Evolutionary conservation across 1,140 invertebrate species (phyloP).

Genomic region (Gonatopus flavifemur): DNA sequence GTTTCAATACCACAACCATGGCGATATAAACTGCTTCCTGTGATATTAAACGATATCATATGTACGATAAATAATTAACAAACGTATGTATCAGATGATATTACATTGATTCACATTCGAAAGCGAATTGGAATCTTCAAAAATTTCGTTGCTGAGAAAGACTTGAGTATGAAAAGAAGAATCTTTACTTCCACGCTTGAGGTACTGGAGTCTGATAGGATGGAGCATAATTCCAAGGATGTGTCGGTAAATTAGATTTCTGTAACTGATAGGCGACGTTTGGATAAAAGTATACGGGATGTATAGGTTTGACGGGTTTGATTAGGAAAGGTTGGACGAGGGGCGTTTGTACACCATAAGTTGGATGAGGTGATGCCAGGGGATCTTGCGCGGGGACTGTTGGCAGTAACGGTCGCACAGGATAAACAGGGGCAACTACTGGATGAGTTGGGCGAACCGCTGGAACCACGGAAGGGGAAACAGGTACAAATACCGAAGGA

Average conservation of each 20-base stretch:
- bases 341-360: constrained; percentile 37
- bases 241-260: constrained; percentile 27
- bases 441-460: constrained; percentile 31
- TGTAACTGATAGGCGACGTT: constrained; percentile 34
- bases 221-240: constrained; percentile 45
- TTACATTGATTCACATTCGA: too few species aligned
- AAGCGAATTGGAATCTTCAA: too few species aligned
- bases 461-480: constrained; percentile 12
- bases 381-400: constrained; percentile 6
- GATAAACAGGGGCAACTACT: constrained; percentile 22
- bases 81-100: too few species aligned
- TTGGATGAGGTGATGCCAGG: constrained; percentile 29
- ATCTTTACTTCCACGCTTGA: constrained; percentile 34
- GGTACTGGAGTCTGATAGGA: constrained; percentile 33
- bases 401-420: constrained; percentile 10
- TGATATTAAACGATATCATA: too few species aligned
- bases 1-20: too few species aligned
- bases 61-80: too few species aligned
- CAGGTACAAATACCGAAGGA: background rate
- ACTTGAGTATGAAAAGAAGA: constrained; percentile 1
- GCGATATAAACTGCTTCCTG: too few species aligned
- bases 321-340: constrained; percentile 39
- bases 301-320: constrained; percentile 45
- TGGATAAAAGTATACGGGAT: constrained; percentile 45
- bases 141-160: too few species aligned